Evolutionary conservation across 2,113 vertebrate species (phyloP), one percentile per base, ranked within the genome.

Genomic region (Phalacrocorax brasilianus): DNA sequence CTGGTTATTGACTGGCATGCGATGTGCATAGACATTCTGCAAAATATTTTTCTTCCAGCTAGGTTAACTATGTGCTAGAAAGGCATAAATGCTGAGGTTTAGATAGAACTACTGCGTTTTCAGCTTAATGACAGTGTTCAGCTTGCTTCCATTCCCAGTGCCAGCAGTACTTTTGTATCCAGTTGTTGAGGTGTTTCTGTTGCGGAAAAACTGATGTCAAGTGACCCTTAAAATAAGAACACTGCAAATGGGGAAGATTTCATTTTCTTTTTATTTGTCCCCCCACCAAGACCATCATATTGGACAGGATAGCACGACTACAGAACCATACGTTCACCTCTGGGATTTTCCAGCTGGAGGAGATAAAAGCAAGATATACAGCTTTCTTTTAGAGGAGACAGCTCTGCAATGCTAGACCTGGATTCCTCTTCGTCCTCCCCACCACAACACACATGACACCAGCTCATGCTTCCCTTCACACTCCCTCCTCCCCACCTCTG

Each of bases 381-480:
- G 42, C 18, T 79, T 58, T 86, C 71, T 40, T 11, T 61, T 23
- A 10, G 20, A 50, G 22, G 11, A 38, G 22, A 72, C 6, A 67
- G 22, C 10, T 59, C 70, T 91, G 55, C n/a, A 47, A 15, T 86
- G 74, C 63, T 18, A 44, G 33, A 74, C 11, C 26, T 72, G n/a
- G 28, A 66, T 52, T 79, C 24, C 23, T 74, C 44, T 58, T 28
- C 6, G 24, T 44, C 19, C 33, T 76, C 3, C 3, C 18, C 23
- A 2, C 15, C 13, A 2, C 12, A 0, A 18, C 15, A 35, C 21
- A 21, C 4, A 1, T 7, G 11, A 9, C 59, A 73, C 40, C 75
- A 85, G 38, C 17, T 82, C 32, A 21, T 38, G 24, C 38, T 87
- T 87, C 40, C 56, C 42, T 42, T 68, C 70, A 22, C 20, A 6